These are phyloP conservation scores for Struthio camelus DNA, from an alignment of 2,113 vertebrate genomes.

Conservation along the genomic window DNA sequence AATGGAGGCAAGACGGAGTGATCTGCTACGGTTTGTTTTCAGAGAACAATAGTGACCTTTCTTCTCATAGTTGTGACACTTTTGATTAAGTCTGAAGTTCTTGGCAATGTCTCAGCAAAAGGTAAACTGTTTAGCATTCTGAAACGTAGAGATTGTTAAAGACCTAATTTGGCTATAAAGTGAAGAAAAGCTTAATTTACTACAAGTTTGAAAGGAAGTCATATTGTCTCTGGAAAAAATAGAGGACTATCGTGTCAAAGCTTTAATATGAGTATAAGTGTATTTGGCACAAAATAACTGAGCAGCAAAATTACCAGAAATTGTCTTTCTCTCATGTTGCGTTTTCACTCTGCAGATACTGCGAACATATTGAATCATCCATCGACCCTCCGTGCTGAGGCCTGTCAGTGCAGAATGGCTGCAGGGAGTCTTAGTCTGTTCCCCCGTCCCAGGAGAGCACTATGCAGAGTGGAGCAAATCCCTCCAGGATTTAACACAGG, in stretches of 20 bases:
- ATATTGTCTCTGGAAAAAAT: neutral
- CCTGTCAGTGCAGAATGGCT: neutral
- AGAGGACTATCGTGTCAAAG: conserved; percentile 32
- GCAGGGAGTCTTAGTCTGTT: neutral
- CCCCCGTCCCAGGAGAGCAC: neutral
- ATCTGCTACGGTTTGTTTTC: neutral
- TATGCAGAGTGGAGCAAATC: neutral
- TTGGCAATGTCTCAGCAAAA: neutral
- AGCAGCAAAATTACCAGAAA: conserved; percentile 6
- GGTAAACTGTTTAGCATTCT: neutral
- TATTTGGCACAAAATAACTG: conserved; percentile 42
- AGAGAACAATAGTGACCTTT: neutral
- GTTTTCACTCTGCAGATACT: conserved; percentile 68
- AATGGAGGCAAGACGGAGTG: neutral
- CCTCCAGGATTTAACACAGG: conserved; percentile 51
- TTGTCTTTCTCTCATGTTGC: conserved; percentile 26
- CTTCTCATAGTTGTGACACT: neutral
- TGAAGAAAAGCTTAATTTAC: conserved; percentile 48
- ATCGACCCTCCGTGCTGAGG: neutral
- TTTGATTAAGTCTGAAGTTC: neutral
- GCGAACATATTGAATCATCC: conserved; percentile 1
- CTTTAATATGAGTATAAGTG: conserved; percentile 39
- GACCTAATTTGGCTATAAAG: conserved; percentile 28
- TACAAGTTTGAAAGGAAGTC: conserved; percentile 53
- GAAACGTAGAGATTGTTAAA: neutral